Percentiles rank a stretch among this genome's conserved stretches.
phyloP scores from a whole-genome alignment of 2,888 invertebrate species.

The Dorcus parallelipipedus region DNA sequence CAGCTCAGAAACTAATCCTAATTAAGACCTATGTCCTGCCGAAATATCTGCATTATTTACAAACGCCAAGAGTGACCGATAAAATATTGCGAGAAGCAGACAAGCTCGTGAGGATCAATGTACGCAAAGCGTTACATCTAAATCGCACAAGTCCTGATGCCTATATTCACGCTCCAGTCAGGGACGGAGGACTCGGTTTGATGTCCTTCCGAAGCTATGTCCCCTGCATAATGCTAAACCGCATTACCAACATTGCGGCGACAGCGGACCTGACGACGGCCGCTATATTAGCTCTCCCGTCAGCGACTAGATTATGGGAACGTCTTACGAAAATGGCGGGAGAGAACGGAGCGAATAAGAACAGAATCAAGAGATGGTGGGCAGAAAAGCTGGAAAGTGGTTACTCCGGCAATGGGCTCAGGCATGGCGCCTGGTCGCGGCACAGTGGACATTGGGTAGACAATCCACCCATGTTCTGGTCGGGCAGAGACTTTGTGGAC shows the following conservation, averaged over 20 bases:
- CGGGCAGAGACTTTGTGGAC: conserved; percentile 26
- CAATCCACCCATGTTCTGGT: conserved; percentile 28
- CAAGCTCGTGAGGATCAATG: no score
- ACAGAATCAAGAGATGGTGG: conserved; percentile 1
- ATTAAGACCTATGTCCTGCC: conserved; percentile 1
- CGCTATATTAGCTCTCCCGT: background rate
- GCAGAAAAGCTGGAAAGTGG: conserved; percentile 9
- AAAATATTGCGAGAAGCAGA: conserved; percentile 5
- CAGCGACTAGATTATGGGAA: background rate
- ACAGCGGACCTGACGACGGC: conserved; percentile 14
- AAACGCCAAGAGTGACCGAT: background rate
- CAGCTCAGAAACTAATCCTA: conserved; percentile 1
- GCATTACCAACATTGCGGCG: conserved; percentile 2
- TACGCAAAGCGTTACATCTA: no score
- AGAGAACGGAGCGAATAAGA: background rate
- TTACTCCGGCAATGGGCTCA: conserved; percentile 9
- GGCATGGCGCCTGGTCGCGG: conserved; percentile 8
- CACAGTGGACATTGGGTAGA: conserved; percentile 18
- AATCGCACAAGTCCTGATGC: conserved; percentile 32
- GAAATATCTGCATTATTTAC: background rate
- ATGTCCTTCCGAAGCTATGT: background rate
- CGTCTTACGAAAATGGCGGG: background rate
- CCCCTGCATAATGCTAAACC: background rate
- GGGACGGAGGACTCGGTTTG: conserved; percentile 9
- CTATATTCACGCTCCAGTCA: conserved; percentile 18